phyloP scores from a whole-genome alignment of 37 sponge, comb jelly and placozoan species.

The Ianthella basta region DNA sequence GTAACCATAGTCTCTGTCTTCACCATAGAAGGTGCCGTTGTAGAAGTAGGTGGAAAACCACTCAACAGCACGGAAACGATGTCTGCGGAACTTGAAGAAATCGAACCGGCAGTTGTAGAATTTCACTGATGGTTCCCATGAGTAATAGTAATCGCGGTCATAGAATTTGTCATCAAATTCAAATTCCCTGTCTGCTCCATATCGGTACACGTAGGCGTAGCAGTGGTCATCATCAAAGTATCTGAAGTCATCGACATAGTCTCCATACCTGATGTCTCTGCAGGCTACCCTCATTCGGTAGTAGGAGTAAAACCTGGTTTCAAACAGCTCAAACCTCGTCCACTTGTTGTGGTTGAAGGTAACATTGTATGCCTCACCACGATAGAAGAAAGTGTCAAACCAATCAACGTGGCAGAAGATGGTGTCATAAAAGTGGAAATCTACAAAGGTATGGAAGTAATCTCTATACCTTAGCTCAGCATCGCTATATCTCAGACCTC shows the following conservation, averaged over 20 bases:
- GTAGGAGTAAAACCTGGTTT: constrained; percentile 7
- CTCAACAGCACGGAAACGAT: neutral
- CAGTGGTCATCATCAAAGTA: neutral
- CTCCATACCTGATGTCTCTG: neutral
- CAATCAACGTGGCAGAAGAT: neutral
- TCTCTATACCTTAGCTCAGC: neutral
- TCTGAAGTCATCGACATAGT: neutral
- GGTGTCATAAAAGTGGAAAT: neutral
- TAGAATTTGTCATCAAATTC: neutral
- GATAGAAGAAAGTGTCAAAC: neutral
- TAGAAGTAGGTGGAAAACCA: neutral
- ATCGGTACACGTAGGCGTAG: neutral
- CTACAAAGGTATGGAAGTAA: neutral
- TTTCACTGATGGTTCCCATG: neutral
- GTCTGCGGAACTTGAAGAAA: neutral
- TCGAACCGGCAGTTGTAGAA: neutral
- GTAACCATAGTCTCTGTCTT: too few species aligned
- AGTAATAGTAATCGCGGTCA: neutral
- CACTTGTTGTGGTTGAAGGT: neutral
- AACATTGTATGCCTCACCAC: neutral
- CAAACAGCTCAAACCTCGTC: too few species aligned
- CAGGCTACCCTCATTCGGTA: neutral
- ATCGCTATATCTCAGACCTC: neutral
- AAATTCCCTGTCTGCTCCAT: neutral
- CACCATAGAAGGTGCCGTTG: neutral